Evolutionary conservation across 2,888 invertebrate species (phyloP), one percentile per base, ranked within the genome.

Genomic region (Heliothis peltigera): DNA sequence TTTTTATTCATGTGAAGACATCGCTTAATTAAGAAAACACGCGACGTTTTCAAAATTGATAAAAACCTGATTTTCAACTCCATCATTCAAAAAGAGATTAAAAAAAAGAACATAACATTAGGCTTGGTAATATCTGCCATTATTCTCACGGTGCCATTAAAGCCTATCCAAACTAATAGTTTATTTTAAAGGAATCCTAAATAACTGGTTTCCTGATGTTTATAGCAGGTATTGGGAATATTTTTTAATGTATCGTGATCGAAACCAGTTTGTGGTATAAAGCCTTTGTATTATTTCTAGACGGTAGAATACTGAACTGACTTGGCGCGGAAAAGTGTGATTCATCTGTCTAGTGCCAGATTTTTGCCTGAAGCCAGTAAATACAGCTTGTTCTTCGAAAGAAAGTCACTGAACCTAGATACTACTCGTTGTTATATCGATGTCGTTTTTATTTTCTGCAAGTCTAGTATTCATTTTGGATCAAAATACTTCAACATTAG

Each of bases 131-230:
- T 42, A 48, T 44, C 7, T 43, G 32, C n/a, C 10, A 75, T 48
- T 47, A 55, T 70, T 70, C 64, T 60, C 70, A 70, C 56, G 64
- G 55, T 46, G 60, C 53, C 35, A 70, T 53, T 46, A 48, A 51
- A 19, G 17, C 10, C 65, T 52, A 70, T 43, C 47, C 7, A 76
- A 64, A 71, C 59, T 46, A 71, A 49, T 56, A 54, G 22, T 17
- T 52, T 57, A 53, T 60, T 57, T 22, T 61, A 8, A 61, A 55
- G 42, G 64, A 51, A 61, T 76, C 57, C 52, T 56, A 43, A 58
- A 71, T 65, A 74, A 74, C 73, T 57, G 72, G 73, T 74, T 76
- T 70, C 35, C 17, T 48, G 68, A 17, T 64, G 22, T 53, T 51
- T 69, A 57, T 42, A 65, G 28, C 66, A 44, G 35, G 57, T 54